A percentile compares a stretch with the other conserved stretches of the same genome.
Evolutionary conservation across 1,140 invertebrate species (phyloP).

Genomic region (Calliopsis andreniformis): DNA sequence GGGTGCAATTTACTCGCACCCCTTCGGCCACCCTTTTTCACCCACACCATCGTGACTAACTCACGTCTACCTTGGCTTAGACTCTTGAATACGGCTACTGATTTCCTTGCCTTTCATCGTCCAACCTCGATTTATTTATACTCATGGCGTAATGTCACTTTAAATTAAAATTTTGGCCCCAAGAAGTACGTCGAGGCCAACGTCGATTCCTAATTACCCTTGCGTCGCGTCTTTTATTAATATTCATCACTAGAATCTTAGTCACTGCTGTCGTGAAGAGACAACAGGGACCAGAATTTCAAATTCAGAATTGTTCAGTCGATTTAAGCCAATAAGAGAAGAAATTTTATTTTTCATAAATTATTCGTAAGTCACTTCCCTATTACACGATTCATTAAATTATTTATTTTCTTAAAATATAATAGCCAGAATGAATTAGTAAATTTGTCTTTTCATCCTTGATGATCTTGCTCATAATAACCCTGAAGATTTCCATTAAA

Average conservation of each 20-base stretch:
- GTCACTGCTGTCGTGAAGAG: neutral
- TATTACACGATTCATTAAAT: too few relatives aligned
- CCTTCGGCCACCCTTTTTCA: constrained; percentile 44
- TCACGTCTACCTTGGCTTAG: constrained; percentile 37
- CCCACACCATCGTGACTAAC: constrained; percentile 36
- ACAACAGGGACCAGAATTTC: too few relatives aligned
- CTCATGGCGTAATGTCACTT: neutral
- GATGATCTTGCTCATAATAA: too few relatives aligned
- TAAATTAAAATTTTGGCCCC: neutral
- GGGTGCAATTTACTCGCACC: constrained; percentile 72
- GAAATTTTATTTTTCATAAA: too few relatives aligned
- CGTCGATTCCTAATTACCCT: neutral
- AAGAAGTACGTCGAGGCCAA: neutral
- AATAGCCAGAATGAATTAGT: too few relatives aligned
- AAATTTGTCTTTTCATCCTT: too few relatives aligned
- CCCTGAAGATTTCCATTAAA: too few relatives aligned
- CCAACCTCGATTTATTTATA: constrained; percentile 38
- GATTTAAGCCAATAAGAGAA: too few relatives aligned
- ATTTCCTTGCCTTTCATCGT: constrained; percentile 36
- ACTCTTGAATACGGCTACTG: constrained; percentile 44
- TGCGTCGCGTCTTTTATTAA: neutral
- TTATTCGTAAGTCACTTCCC: too few relatives aligned
- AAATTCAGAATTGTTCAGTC: too few relatives aligned
- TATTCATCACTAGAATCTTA: neutral
- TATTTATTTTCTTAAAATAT: too few relatives aligned